Evolutionary conservation across 2,888 invertebrate species (phyloP).

Genomic region (Sphaerophoria rueppellii): DNA sequence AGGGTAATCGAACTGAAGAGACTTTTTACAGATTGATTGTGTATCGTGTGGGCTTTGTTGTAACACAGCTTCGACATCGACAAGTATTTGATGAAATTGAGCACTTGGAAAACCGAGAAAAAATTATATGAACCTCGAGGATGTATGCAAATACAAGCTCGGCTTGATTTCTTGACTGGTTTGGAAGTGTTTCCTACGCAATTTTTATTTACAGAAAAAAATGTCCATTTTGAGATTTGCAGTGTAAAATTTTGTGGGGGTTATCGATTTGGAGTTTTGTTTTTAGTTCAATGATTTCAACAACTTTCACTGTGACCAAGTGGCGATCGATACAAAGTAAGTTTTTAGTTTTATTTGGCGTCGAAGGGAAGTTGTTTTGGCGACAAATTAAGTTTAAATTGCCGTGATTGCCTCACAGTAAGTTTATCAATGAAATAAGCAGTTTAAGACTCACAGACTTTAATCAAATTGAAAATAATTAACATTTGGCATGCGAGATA

Average conservation of each 20-base stretch:
- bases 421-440: no score
- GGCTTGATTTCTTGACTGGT: constrained; percentile 46
- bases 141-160: constrained; percentile 65
- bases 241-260: constrained; percentile 32
- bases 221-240: background rate
- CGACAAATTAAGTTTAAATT: no score
- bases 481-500: no score
- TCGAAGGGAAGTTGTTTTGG: no score
- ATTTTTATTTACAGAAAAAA: background rate
- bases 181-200: constrained; percentile 54
- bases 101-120: background rate
- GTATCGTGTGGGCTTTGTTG: constrained; percentile 46
- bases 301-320: constrained; percentile 63
- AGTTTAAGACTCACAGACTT: no score
- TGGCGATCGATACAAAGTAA: background rate
- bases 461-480: no score
- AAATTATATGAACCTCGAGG: constrained; percentile 12
- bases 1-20: constrained; percentile 57
- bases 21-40: background rate
- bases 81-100: constrained; percentile 35
- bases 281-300: constrained; percentile 31
- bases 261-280: constrained; percentile 21
- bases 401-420: no score
- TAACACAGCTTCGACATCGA: constrained; percentile 24
- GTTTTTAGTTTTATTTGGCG: background rate